Evolutionary conservation across 2,888 invertebrate genomes (phyloP).

Genomic region (Clivina fossor): DNA sequence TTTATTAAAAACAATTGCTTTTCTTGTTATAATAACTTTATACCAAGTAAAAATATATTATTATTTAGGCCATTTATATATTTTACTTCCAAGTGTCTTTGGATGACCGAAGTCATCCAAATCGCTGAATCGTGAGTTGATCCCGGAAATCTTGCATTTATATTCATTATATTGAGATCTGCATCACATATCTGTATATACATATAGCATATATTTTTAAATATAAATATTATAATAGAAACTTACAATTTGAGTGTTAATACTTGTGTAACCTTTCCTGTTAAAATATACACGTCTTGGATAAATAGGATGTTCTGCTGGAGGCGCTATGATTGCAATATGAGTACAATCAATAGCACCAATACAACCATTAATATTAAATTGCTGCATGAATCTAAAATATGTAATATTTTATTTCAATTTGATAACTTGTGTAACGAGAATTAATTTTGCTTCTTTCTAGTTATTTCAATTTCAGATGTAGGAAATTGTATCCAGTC

Average conservation of each 20-base stretch:
- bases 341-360: neutral
- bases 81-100: neutral
- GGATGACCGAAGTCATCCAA: neutral
- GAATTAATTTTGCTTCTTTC: neutral
- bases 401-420: neutral
- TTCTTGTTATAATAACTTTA: neutral
- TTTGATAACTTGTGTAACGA: neutral
- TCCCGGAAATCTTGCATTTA: too few species aligned
- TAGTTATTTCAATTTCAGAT: neutral
- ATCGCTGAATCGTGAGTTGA: too few species aligned
- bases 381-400: neutral
- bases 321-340: neutral
- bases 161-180: neutral
- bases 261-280: neutral
- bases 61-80: neutral
- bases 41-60: neutral
- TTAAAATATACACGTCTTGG: neutral
- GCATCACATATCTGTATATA: neutral
- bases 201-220: neutral
- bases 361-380: neutral
- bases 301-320: neutral
- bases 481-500: neutral
- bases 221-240: neutral
- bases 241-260: neutral
- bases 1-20: neutral